Evolutionary conservation across 2,113 vertebrate genomes (phyloP).

Genomic region (Tetrao urogallus): DNA sequence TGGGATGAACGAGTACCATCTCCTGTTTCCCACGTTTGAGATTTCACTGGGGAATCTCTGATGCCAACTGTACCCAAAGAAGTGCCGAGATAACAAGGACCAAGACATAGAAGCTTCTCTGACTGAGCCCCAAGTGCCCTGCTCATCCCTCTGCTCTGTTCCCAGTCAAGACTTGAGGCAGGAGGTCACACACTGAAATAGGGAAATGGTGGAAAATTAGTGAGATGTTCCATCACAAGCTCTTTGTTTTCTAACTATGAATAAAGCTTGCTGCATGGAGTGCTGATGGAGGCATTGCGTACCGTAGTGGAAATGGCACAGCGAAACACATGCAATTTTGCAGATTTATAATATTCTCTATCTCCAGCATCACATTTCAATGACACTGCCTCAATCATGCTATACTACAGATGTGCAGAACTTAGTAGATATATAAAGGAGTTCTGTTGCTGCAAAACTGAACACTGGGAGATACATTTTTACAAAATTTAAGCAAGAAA

Average conservation of each 20-base stretch:
- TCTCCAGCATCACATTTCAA: background rate
- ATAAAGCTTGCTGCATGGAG: background rate
- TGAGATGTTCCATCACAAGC: background rate
- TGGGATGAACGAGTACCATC: background rate
- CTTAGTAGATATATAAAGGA: background rate
- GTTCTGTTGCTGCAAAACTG: background rate
- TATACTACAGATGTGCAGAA: background rate
- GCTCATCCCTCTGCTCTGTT: background rate
- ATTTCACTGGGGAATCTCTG: background rate
- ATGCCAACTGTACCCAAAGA: background rate
- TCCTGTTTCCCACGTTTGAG: background rate
- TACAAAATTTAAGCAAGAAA: background rate
- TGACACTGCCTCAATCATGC: background rate
- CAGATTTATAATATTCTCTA: background rate
- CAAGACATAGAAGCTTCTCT: accelerated
- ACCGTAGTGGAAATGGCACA: background rate
- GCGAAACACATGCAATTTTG: background rate
- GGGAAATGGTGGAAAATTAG: background rate
- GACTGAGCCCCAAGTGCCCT: accelerated
- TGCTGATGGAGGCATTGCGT: accelerated
- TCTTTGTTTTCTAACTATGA: background rate
- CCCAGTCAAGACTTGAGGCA: background rate
- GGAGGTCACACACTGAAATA: background rate
- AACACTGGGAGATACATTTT: background rate
- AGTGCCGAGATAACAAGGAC: background rate